A percentile compares a stretch with the other conserved stretches of the same genome.
Evolutionary conservation across 2,797 vertebrate species (phyloP).

Genomic region (Myoxocephalus aenaeus): DNA sequence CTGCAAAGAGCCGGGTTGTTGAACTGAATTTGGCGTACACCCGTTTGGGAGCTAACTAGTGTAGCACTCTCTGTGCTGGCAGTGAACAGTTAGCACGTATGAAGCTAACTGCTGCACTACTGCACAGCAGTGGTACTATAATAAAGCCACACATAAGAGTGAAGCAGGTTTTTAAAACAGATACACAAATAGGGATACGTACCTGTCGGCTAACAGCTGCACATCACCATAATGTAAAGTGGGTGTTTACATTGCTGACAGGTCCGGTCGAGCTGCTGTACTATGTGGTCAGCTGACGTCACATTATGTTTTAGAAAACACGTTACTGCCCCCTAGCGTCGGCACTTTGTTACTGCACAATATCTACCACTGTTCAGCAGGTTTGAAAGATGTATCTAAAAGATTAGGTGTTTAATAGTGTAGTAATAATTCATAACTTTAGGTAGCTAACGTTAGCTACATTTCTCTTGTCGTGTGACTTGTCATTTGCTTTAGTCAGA

Average conservation of each 20-base stretch:
- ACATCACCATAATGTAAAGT: not conserved
- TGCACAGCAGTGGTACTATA: not conserved
- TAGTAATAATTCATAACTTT: not conserved
- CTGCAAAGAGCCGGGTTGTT: not conserved
- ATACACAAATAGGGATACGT: not conserved
- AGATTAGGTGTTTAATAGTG: not conserved
- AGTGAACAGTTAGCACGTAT: not conserved
- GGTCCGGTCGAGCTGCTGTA: not conserved
- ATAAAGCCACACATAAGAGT: not conserved
- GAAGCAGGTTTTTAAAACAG: not conserved
- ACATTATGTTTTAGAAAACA: not conserved
- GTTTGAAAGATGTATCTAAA: not conserved
- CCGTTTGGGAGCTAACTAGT: slow-evolving; percentile 24
- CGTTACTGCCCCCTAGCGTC: slow-evolving; percentile 51
- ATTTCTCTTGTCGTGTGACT: not conserved
- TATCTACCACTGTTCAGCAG: not conserved
- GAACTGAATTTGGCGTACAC: not conserved
- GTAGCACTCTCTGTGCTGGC: not conserved
- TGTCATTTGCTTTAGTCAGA: not conserved
- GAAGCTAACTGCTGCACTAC: not conserved
- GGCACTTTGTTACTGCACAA: slow-evolving; percentile 19
- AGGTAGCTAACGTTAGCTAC: not conserved
- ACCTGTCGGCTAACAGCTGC: slow-evolving; percentile 28
- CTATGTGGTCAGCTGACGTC: slow-evolving; percentile 47
- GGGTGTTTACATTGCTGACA: slow-evolving; percentile 64